Evolutionary conservation across 2,888 invertebrate species (phyloP).

Genomic region (Caenorhabditis sp.): DNA sequence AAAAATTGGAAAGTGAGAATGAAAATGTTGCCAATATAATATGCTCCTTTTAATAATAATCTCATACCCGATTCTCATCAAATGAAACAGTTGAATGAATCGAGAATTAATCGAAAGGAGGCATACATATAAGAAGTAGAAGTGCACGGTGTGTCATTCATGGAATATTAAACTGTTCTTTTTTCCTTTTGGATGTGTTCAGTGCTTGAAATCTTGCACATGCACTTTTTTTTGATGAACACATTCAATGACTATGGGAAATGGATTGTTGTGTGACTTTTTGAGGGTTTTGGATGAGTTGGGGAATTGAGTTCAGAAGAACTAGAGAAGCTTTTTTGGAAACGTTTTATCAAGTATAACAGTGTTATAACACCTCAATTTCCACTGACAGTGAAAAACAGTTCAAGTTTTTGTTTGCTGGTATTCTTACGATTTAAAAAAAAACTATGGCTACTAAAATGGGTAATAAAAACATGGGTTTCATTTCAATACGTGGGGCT

Average conservation of each 20-base stretch:
- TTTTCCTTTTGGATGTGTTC: not conserved
- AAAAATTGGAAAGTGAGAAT: not conserved
- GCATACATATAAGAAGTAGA: not conserved
- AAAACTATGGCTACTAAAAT: no score
- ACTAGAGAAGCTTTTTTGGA: no score
- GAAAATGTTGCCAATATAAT: slow-evolving; percentile 31
- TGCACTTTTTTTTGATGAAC: not conserved
- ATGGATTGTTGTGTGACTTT: not conserved
- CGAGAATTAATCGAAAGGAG: not conserved
- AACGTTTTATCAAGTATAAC: no score
- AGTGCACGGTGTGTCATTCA: slow-evolving; percentile 13
- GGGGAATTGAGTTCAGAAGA: no score
- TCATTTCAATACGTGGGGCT: no score
- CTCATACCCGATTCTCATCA: slow-evolving; percentile 17
- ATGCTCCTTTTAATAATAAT: slow-evolving; percentile 42
- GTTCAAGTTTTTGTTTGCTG: no score
- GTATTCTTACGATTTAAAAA: no score
- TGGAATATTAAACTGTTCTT: slow-evolving; percentile 25
- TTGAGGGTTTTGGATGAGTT: no score
- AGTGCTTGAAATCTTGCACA: not conserved
- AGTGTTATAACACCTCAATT: no score
- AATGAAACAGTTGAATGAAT: slow-evolving; percentile 11
- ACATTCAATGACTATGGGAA: not conserved
- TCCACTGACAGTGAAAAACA: no score
- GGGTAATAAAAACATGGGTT: no score